Evolutionary conservation across 1,140 invertebrate species (phyloP).

Genomic region (Atta colombica): DNA sequence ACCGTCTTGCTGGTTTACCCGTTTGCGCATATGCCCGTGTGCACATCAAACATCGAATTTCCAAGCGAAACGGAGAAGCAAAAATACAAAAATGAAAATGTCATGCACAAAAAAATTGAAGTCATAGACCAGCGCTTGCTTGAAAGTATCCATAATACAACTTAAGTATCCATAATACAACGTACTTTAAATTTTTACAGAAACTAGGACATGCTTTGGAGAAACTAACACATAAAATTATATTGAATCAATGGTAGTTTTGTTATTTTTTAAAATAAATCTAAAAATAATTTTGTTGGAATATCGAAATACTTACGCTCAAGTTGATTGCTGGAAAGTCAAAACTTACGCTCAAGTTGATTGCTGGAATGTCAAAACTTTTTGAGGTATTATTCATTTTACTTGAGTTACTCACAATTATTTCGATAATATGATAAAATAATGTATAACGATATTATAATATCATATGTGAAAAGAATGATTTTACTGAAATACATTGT

Average conservation of each 20-base stretch:
- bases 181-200: not conserved
- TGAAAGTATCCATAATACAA: not conserved
- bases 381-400: too few species aligned
- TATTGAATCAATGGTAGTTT: not conserved
- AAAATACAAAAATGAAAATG: constrained; percentile 1
- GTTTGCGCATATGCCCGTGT: constrained; percentile 19
- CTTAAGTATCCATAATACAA: not conserved
- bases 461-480: not conserved
- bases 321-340: too few species aligned
- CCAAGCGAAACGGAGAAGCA: not conserved
- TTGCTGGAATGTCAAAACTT: too few species aligned
- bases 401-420: too few species aligned
- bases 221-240: not conserved
- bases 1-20: not conserved
- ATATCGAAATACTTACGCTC: too few species aligned
- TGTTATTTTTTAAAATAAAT: not conserved
- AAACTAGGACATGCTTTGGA: not conserved
- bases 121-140: not conserved
- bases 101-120: not conserved
- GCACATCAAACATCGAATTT: constrained; percentile 37
- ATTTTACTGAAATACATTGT: too few species aligned
- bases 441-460: not conserved
- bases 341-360: too few species aligned
- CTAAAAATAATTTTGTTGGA: too few species aligned
- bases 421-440: too few species aligned